These are phyloP conservation scores for Siphamia tubifer DNA, from an alignment of 2,113 vertebrate genomes.

Conservation along the genomic window DNA sequence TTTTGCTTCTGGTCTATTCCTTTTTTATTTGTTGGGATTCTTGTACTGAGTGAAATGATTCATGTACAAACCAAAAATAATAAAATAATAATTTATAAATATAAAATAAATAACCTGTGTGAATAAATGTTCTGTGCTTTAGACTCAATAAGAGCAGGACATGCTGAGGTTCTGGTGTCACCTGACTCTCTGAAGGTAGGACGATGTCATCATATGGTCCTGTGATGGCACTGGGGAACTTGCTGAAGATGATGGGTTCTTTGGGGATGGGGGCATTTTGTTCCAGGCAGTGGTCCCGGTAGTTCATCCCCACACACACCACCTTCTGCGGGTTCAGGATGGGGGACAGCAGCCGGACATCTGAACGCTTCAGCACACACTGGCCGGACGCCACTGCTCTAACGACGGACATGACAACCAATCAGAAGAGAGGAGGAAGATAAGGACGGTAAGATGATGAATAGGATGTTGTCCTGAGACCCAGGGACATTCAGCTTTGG, in stretches of 20 bases:
- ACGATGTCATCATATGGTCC: constrained; percentile 87
- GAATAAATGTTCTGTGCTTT: too few relatives aligned
- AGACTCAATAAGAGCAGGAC: too few relatives aligned
- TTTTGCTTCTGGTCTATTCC: too few relatives aligned
- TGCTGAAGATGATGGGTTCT: constrained; percentile 96
- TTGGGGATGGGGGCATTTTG: constrained; percentile 83
- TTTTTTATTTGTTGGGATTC: too few relatives aligned
- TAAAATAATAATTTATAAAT: too few relatives aligned
- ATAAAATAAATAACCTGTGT: too few relatives aligned
- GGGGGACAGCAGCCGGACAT: constrained; percentile 82
- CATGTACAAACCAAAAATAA: too few relatives aligned
- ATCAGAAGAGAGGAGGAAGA: too few relatives aligned
- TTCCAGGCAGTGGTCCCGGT: constrained; percentile 91
- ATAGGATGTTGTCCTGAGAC: background rate
- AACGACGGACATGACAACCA: too few relatives aligned
- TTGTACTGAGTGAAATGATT: too few relatives aligned
- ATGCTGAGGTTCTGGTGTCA: too few relatives aligned
- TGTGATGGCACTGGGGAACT: constrained; percentile 89
- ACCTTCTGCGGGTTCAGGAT: constrained; percentile 88
- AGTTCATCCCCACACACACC: constrained; percentile 95
- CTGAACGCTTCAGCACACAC: constrained; percentile 69
- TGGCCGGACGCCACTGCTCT: constrained; percentile 80
- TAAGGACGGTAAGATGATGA: background rate
- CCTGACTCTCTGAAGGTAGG: constrained; percentile 84
- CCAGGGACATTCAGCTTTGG: too few relatives aligned